A percentile compares a stretch with the other conserved stretches of the same genome.
Evolutionary conservation across 2,888 invertebrate species (phyloP).

Genomic region (Rapana venosa): DNA sequence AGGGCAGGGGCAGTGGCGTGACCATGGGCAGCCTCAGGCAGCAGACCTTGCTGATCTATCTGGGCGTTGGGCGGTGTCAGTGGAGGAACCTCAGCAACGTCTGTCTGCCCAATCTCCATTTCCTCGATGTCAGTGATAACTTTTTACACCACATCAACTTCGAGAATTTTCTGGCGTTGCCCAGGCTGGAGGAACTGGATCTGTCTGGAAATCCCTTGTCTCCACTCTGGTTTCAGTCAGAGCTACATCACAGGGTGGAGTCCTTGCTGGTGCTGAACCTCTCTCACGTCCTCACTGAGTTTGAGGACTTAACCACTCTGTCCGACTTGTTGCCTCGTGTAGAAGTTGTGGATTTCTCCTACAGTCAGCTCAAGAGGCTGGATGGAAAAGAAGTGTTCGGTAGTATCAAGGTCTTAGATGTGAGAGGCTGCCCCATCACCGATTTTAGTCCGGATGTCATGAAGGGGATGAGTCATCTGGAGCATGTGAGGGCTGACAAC

Average conservation of each 20-base stretch:
- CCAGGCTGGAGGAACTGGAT: slow-evolving; percentile 3
- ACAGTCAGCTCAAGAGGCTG: background rate
- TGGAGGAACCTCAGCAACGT: too few species aligned
- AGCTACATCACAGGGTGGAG: too few species aligned
- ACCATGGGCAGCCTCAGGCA: too few species aligned
- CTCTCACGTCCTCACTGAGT: background rate
- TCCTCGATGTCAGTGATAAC: too few species aligned
- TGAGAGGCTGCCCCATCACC: background rate
- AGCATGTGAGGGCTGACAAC: background rate
- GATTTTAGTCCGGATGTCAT: background rate
- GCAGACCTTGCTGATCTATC: too few species aligned
- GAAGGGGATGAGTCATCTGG: background rate
- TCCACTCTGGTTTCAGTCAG: background rate
- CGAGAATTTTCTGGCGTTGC: too few species aligned
- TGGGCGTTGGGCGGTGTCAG: too few species aligned
- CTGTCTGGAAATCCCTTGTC: background rate
- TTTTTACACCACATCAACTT: too few species aligned
- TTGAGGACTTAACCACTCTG: background rate
- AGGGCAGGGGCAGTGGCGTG: too few species aligned
- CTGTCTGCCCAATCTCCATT: too few species aligned
- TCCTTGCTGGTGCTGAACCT: background rate
- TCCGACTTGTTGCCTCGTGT: background rate
- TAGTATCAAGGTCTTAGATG: background rate
- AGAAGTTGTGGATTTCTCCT: background rate
- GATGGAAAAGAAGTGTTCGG: background rate